Evolutionary conservation across 2,888 invertebrate species (phyloP).

Genomic region (Euphydryas editha): DNA sequence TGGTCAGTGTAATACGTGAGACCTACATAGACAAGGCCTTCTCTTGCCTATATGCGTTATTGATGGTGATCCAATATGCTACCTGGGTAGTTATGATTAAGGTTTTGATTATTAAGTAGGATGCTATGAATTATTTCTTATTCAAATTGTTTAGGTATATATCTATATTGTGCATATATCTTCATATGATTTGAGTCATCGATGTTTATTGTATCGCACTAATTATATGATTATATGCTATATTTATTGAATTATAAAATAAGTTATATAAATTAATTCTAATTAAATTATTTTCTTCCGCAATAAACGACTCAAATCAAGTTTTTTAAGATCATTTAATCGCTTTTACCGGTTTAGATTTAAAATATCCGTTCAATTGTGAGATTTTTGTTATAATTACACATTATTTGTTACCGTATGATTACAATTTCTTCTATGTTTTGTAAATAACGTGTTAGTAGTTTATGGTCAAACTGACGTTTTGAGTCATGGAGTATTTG

Average conservation of each 20-base stretch:
- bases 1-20: conserved; percentile 46
- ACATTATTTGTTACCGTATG: background rate
- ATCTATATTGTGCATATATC: background rate
- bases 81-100: conserved; percentile 26
- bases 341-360: background rate
- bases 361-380: background rate
- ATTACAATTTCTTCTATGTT: no score
- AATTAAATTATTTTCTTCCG: no score
- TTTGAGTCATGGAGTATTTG: no score
- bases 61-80: conserved; percentile 41
- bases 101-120: conserved; percentile 31
- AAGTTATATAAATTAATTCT: no score
- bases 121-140: conserved; percentile 13
- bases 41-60: conserved; percentile 33
- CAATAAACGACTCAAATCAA: background rate
- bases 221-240: background rate
- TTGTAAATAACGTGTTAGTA: no score
- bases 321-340: background rate
- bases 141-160: conserved; percentile 43
- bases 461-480: no score
- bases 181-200: background rate
- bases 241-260: background rate
- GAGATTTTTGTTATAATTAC: background rate
- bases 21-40: conserved; percentile 44
- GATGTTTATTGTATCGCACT: background rate